Base-by-base conservation (phyloP, 2,888 invertebrate genomes). In the Ernsta delagoae region DNA sequence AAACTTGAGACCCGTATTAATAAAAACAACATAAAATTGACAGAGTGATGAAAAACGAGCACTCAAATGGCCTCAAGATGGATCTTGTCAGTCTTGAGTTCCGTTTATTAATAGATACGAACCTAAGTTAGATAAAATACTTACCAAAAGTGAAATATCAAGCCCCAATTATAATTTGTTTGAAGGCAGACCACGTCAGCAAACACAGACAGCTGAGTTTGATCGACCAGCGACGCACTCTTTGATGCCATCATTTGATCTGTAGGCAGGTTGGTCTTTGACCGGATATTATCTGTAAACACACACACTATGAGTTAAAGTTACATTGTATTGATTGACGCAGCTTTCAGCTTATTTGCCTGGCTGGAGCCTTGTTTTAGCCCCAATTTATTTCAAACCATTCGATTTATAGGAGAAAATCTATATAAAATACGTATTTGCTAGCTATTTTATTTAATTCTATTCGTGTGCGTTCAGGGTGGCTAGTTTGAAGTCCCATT, bases 391-490 rank as follows among this genome's bases (percentile, higher is more conserved):
- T 68, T 68, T 57, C 61, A 61, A 56, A 56, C 54, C 54, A 61
- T 61, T 34, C 54, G 67, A 67, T 67, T 61, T 60, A 54, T 56
- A 56, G 16, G 67, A 61, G 67, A 68, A 68, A 68, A 68, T 68
- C 11, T 43, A 43, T 11, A 11, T 43, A 43, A 43, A 43, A 43
- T 43, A 43, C 43, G 62, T 48, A 11, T n/a, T n/a, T n/a, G n/a
- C n/a, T n/a, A n/a, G n/a, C 43, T 59, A 53, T 68, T 68, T 68
- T 68, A 68, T 68, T 68, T n/a, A n/a, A n/a, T n/a, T n/a, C n/a
- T 62, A 68, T 68, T 50, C 57, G 67, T 62, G 67, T 56, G 61
- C 61, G 67, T 66, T 67, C 34, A 56, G 67, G 67, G 61, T 67
- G 67, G 67, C 56, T 7, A 45, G 54, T 45, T 36, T 54, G 61